Conservation (phyloP, 2,113 vertebrate genomes). For the Cynopterus brachyotis region DNA sequence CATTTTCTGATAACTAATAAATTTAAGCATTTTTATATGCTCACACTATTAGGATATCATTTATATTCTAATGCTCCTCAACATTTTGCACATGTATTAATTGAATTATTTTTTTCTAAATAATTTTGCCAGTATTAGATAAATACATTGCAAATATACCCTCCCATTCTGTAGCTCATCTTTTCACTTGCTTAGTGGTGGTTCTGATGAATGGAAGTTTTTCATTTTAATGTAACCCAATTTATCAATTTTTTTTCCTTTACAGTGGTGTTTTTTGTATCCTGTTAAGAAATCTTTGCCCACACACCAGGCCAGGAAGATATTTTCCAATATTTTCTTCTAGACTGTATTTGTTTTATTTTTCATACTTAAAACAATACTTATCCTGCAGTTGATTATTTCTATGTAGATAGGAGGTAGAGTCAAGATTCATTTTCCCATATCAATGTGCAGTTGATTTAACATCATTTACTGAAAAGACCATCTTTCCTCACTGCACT, state of each 20-base stretch:
- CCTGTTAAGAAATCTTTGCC: constrained; percentile 13
- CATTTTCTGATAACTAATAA: neutral
- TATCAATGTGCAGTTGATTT: neutral
- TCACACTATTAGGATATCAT: neutral
- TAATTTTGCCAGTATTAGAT: neutral
- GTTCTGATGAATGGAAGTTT: neutral
- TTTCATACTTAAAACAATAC: neutral
- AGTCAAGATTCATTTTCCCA: neutral
- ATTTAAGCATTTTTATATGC: neutral
- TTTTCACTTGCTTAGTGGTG: neutral
- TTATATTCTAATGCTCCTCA: neutral
- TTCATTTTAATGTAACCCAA: neutral
- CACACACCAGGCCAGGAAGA: neutral
- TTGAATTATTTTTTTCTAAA: neutral
- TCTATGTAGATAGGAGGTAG: neutral
- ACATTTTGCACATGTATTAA: neutral
- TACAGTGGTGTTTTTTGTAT: neutral
- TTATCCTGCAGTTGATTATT: neutral
- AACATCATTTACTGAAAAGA: neutral
- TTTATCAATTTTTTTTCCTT: neutral
- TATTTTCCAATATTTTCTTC: neutral
- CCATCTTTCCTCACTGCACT: neutral
- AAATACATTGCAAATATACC: neutral
- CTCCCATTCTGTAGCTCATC: neutral
- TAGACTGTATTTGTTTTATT: neutral